Base-by-base conservation (phyloP, 2,888 invertebrate species). In the Eurytoma californica region DNA sequence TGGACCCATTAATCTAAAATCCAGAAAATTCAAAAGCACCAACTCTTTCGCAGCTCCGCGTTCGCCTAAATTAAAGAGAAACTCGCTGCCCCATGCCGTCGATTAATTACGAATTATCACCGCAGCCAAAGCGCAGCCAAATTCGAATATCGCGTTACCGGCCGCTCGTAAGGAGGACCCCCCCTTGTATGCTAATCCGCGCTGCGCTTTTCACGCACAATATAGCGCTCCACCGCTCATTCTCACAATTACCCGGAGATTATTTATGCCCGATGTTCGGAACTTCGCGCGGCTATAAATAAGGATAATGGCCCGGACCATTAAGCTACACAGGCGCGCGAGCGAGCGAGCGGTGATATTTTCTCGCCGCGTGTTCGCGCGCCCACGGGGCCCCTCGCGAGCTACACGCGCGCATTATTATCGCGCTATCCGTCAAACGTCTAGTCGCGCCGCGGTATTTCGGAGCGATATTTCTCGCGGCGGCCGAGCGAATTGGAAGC, bases 241-340 rank as follows among this genome's bases (percentile, higher is more conserved):
- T 84, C 82, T 83, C 82, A 84, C 86, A 86, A 86, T 87, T 86
- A 87, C 85, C 84, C 80, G 30, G 55, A 82, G 84, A 85, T 85
- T 86, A 85, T 86, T 86, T 85, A 86, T 85, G 84, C 84, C 82
- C 83, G 83, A 86, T 85, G 84, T 84, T 84, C 83, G 80, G 82
- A 83, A 83, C 83, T 84, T 83, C 57, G 84, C 85, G 84, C 82
- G 80, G 86, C 83, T 84, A 87, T 86, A 86, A 85, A 85, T 87
- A 85, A 85, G 83, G 85, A 87, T 89, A 89, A 89, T 88, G 87
- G 87, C 85, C 81, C 80, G 78, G 82, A 85, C 88, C 87, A 88
- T 89, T 89, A 87, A 87, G 86, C 88, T 88, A 85, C 84, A 49
- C 18, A 74, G 39, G 18, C 70, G 13, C 81, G 84, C n/a, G n/a